Percentiles rank a stretch among this genome's conserved stretches.
Conservation (phyloP, 2,888 invertebrate species). For the Dusona sp. region DNA sequence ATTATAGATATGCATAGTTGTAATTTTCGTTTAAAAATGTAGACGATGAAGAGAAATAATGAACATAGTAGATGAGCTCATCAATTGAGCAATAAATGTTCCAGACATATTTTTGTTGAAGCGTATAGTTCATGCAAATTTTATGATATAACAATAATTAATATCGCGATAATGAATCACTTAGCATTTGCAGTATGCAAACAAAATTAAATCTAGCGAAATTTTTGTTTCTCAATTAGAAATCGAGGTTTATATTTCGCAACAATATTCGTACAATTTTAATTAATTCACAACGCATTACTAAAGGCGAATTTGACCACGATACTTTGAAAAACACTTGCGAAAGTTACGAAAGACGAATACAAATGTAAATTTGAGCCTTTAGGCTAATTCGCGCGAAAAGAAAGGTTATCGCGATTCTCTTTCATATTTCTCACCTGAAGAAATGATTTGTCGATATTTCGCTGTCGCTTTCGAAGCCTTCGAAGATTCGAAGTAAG, state of each 20-base stretch:
- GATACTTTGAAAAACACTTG: too few species aligned
- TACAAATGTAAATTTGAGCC: constrained; percentile 38
- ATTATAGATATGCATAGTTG: background rate
- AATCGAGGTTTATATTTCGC: background rate
- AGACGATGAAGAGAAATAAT: too few species aligned
- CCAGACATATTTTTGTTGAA: background rate
- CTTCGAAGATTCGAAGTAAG: constrained; percentile 25
- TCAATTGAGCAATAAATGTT: background rate
- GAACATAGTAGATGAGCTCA: too few species aligned
- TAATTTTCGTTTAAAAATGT: background rate
- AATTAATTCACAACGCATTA: background rate
- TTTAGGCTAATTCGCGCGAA: constrained; percentile 2
- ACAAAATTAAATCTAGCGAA: background rate
- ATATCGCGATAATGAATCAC: too few species aligned
- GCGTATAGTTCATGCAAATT: background rate
- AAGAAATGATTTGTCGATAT: constrained; percentile 28
- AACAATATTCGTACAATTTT: background rate
- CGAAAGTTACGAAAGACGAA: constrained; percentile 21
- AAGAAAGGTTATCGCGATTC: background rate
- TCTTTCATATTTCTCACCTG: constrained; percentile 48
- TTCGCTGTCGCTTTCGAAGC: constrained; percentile 35
- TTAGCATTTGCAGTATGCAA: background rate
- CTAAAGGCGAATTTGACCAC: too few species aligned
- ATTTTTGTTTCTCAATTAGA: background rate
- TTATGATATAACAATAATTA: background rate